Base-by-base conservation (phyloP, 1,140 invertebrate species). In the Sipha flava region DNA sequence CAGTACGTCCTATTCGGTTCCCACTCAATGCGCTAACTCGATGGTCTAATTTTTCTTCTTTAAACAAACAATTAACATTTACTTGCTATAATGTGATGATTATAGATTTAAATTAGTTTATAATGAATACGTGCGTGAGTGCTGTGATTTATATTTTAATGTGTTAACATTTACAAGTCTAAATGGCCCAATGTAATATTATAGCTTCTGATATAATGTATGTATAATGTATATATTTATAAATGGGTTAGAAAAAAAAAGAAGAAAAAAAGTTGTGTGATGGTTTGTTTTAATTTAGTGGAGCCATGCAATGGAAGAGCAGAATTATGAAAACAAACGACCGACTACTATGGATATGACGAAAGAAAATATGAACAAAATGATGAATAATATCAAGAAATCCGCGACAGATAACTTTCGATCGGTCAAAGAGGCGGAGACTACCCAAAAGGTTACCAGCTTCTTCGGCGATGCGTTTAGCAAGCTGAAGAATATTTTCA, bases 221-320 rank as follows among this genome's bases (percentile, higher is more conserved):
- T 21, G 10, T 1, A 40, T 40, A 40, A 4, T 40, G 37, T 10
- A 40, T 40, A 40, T 10, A 10, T 6, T 40, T 40, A 10, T 10
- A 40, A 6, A 10, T 40, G 1, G 3, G 9, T 29, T 23, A 66
- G 10, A 64, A 68, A 45, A 29, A 3, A 40, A 40, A 37, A 40
- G n/a, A 21, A 0, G 31, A n/a, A 64, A 64, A 62, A 68, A 47
- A 70, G 6, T 9, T 14, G 73, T 59, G 12, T 57, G 7, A 7
- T 29, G 34, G 34, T 77, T 77, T 77, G 29, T 77, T 57, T 57
- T 77, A 7, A 77, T 77, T 77, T 77, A 77, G 73, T 26, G 73
- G 23, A 18, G 34, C 43, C 52, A 21, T 21, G 70, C 52, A 2
- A n/a, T 6, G 18, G 10, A 47, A 9, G 7, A 7, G 70, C 70